These are phyloP conservation scores for Rhodophaea formosa DNA, from an alignment of 2,888 invertebrate genomes.

Conservation along the genomic window DNA sequence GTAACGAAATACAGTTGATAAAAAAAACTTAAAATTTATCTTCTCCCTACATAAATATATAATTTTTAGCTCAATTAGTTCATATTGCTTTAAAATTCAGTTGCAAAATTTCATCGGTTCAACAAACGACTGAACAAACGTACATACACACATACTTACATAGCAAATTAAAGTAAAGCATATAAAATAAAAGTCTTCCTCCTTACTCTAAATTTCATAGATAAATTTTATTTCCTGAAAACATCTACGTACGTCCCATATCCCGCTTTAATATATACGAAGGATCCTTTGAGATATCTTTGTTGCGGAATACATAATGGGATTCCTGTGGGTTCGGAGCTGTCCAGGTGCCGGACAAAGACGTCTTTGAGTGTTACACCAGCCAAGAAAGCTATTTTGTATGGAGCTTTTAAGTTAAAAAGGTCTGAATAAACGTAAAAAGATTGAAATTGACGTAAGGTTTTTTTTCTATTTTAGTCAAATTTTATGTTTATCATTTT, in stretches of 20 bases:
- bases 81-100: no score
- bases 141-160: no score
- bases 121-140: no score
- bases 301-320: constrained; percentile 20
- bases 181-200: no score
- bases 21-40: no score
- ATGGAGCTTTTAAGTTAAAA: not conserved
- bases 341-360: constrained; percentile 30
- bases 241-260: not conserved
- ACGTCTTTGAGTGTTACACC: constrained; percentile 35
- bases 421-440: not conserved
- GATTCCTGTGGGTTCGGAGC: constrained; percentile 24
- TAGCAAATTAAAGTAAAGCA: no score
- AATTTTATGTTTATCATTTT: no score
- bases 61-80: no score
- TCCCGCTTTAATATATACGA: constrained; percentile 5
- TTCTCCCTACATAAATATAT: no score
- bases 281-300: no score
- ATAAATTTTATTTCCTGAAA: not conserved
- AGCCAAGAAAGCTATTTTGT: constrained; percentile 25
- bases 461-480: not conserved
- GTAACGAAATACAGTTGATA: no score
- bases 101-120: no score
- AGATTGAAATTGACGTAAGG: not conserved
- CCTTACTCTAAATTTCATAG: not conserved